These are phyloP conservation scores for Pyrgilauda ruficollis DNA, from an alignment of 2,113 vertebrate species.

Conservation along the genomic window DNA sequence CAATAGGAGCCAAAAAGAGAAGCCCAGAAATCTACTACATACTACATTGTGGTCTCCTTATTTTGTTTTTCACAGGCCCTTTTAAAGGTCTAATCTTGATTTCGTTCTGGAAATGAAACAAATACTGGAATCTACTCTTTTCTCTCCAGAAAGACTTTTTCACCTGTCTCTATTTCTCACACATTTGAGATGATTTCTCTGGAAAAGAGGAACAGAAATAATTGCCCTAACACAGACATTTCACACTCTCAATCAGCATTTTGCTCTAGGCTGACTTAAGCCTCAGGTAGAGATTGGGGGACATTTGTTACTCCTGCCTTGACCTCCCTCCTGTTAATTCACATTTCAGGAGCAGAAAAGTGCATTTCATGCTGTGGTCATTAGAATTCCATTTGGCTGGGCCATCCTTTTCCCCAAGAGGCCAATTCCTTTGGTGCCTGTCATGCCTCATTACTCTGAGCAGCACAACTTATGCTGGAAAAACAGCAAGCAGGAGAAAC, in stretches of 20 bases:
- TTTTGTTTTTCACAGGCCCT: not conserved
- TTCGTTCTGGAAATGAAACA: not conserved
- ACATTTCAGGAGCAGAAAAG: not conserved
- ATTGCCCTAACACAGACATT: not conserved
- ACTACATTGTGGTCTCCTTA: not conserved
- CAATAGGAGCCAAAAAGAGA: not conserved
- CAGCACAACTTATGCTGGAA: not conserved
- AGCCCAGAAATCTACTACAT: not conserved
- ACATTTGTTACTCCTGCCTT: not conserved
- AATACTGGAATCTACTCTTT: not conserved
- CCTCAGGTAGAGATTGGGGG: not conserved
- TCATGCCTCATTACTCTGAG: constrained; percentile 28
- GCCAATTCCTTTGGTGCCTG: not conserved
- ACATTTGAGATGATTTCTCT: not conserved
- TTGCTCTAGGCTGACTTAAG: not conserved
- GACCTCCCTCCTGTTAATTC: not conserved
- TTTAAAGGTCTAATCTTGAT: not conserved
- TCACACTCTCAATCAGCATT: not conserved
- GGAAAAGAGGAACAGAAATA: not conserved
- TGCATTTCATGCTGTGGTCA: constrained; percentile 10
- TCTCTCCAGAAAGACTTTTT: fast-evolving
- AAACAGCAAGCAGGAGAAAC: constrained; percentile 25
- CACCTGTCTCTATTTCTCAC: not conserved
- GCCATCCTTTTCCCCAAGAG: not conserved
- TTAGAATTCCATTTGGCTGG: constrained; percentile 38